Evolutionary conservation across 2,888 invertebrate species (phyloP), one percentile per base, ranked within the genome.

Genomic region (Chrysolina oricalcia): DNA sequence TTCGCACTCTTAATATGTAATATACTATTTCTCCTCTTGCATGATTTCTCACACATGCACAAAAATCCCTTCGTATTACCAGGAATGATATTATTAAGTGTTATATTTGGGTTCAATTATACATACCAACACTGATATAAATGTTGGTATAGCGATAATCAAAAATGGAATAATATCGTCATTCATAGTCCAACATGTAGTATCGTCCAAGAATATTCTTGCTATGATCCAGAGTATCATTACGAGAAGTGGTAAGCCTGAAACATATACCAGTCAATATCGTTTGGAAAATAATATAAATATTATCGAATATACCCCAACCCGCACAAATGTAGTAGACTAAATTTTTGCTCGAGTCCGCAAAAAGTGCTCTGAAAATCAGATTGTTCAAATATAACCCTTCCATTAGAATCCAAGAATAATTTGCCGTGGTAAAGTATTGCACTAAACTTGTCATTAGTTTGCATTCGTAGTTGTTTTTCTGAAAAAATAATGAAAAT

Each of bases 371-470:
- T 74, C 92, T 87, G 84, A 93, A 93, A 72, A 94, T 92, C 59
- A 94, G 89, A 85, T 92, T 93, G 85, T 93, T 92, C 11, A 94
- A 89, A 85, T 94, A 94, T 1, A 94, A 88, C 0, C 93, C 94
- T 87, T 94, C 94, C 91, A 93, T 93, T 48, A 94, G 89, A 43
- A 94, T 93, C 94, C 94, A 94, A 66, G 92, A 92, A 86, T 93
- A 93, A 87, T 94, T 94, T 6, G 94, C 93, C 21, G 92, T 89
- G 64, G 93, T 90, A 80, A 91, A 92, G 85, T 93, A 94, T 86
- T 93, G 91, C 90, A 93, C 93, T n/a, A 93, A 80, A 70, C 91
- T 91, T 35, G 91, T 92, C 73, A 94, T 89, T 46, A 91, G 84
- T 86, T 93, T 93, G 85, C 94, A 94, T 75, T 91, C 89, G 92